A percentile compares a stretch with the other conserved stretches of the same genome.
Conservation (phyloP, 2,888 invertebrate genomes). For the Phasia obesa region DNA sequence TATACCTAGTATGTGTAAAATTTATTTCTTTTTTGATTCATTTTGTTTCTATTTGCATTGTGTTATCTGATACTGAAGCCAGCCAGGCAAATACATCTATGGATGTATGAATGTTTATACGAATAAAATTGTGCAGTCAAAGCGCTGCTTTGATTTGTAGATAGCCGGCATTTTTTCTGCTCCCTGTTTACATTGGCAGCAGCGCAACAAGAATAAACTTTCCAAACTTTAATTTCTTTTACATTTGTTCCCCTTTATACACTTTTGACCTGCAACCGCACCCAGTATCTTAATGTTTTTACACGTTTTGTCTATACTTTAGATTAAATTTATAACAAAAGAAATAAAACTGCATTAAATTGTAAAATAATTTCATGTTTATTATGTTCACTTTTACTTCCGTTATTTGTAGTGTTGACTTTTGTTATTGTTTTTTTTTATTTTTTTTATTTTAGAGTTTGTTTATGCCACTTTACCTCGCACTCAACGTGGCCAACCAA, state of each 20-base stretch:
- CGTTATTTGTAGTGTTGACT: conserved; percentile 31
- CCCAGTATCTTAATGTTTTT: conserved; percentile 55
- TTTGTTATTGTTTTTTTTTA: conserved; percentile 69
- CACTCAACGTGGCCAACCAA: conserved; percentile 96
- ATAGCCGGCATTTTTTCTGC: conserved; percentile 65
- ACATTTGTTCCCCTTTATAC: conserved; percentile 34
- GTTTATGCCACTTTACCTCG: conserved; percentile 96
- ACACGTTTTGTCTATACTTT: conserved; percentile 25
- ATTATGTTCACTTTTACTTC: not conserved
- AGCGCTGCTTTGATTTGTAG: not conserved
- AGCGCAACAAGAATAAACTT: conserved; percentile 16
- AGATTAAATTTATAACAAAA: too few species aligned
- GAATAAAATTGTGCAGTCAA: not conserved
- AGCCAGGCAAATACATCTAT: conserved; percentile 10
- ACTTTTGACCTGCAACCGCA: conserved; percentile 66
- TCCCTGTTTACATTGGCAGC: conserved; percentile 16
- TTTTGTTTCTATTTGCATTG: conserved; percentile 42
- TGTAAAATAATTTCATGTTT: too few species aligned
- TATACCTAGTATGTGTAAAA: conserved; percentile 10
- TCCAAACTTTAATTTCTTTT: conserved; percentile 24
- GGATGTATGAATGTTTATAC: not conserved
- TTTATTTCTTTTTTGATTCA: conserved; percentile 31
- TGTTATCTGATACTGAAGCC: conserved; percentile 63
- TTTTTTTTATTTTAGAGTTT: conserved; percentile 86
- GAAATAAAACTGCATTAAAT: conserved; percentile 13